Percentiles rank a stretch among this genome's conserved stretches.
These are phyloP conservation scores for Anthrax anthrax DNA, from an alignment of 2,888 invertebrate species.

Conservation along the genomic window DNA sequence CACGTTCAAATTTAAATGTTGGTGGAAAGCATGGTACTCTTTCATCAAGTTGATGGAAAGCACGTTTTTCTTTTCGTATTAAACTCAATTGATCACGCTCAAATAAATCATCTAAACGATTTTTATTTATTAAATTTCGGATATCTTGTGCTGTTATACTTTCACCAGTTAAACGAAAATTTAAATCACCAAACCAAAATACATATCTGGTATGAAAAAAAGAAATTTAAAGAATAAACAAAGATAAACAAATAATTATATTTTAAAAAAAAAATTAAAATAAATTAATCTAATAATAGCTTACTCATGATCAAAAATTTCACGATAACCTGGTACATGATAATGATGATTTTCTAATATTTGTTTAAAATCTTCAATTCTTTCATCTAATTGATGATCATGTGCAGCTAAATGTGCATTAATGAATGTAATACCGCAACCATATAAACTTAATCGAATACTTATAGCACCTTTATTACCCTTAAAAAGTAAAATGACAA, in stretches of 20 bases:
- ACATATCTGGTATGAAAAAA: constrained; percentile 49
- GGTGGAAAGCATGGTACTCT: constrained; percentile 64
- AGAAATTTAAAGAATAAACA: background rate
- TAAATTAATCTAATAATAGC: background rate
- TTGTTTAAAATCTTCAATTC: constrained; percentile 75
- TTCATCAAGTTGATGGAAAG: constrained; percentile 72
- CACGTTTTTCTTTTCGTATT: constrained; percentile 57
- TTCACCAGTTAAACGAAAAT: constrained; percentile 63
- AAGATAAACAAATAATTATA: no score
- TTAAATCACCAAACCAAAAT: constrained; percentile 85
- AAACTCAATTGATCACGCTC: constrained; percentile 60
- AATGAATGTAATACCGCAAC: constrained; percentile 75
- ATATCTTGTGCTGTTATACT: constrained; percentile 52
- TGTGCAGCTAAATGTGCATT: constrained; percentile 87
- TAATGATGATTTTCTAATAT: constrained; percentile 75
- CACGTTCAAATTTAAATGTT: constrained; percentile 72
- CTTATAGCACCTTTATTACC: constrained; percentile 94
- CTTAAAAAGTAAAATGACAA: no score
- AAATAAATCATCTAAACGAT: constrained; percentile 49
- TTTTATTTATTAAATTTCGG: constrained; percentile 46
- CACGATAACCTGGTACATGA: constrained; percentile 58
- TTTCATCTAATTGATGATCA: constrained; percentile 66
- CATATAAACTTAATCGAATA: constrained; percentile 72
- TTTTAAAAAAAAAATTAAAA: constrained; percentile 3
- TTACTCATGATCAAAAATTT: constrained; percentile 84